Percentiles rank a stretch among this genome's conserved stretches.
Evolutionary conservation across 2,888 invertebrate species (phyloP).

Genomic region (Agrochola macilenta): DNA sequence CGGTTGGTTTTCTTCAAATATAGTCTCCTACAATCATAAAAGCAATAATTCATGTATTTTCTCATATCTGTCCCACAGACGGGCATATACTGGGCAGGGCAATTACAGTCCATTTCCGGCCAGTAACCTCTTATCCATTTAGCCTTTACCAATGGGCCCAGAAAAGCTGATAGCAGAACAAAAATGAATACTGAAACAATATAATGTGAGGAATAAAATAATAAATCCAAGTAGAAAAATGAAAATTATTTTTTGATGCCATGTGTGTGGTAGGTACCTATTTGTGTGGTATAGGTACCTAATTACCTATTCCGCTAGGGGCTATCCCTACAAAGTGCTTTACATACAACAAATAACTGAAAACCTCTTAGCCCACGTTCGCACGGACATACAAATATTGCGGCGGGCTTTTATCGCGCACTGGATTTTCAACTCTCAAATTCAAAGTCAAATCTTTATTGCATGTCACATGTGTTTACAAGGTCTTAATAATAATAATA

Average conservation of each 20-base stretch:
- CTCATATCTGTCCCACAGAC: slow-evolving; percentile 70
- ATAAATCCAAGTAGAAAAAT: background rate
- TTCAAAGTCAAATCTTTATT: no score
- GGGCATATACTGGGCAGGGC: slow-evolving; percentile 74
- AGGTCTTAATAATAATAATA: no score
- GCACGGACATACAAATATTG: no score
- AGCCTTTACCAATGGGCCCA: slow-evolving; percentile 22
- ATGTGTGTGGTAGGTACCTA: background rate
- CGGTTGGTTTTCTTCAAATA: slow-evolving; percentile 60
- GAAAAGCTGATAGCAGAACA: slow-evolving; percentile 39
- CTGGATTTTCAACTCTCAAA: no score
- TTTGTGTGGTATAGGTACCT: background rate
- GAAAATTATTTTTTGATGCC: background rate
- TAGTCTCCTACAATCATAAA: slow-evolving; percentile 64
- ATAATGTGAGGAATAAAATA: background rate
- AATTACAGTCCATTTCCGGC: slow-evolving; percentile 63
- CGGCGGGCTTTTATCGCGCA: no score
- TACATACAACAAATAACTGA: background rate
- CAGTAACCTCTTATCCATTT: slow-evolving; percentile 32
- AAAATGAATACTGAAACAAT: slow-evolving; percentile 61
- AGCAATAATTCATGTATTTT: slow-evolving; percentile 73
- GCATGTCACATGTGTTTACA: no score
- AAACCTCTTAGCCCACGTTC: background rate
- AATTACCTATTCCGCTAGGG: no score
- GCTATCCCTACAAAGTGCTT: background rate